phyloP scores from a whole-genome alignment of 2,797 vertebrate genomes.

The Macropus fuliginosus region DNA sequence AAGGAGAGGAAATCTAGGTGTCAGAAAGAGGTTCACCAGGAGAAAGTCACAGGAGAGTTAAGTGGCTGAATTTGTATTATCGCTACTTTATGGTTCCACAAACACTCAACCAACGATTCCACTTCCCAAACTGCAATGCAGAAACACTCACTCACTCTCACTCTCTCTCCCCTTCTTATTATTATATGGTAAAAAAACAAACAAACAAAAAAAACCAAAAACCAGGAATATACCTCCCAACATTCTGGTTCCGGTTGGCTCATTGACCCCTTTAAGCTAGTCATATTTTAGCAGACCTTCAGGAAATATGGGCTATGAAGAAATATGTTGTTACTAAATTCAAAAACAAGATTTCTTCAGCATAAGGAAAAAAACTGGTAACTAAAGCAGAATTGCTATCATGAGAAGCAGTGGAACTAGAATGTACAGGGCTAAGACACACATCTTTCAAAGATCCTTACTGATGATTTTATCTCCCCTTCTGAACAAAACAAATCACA shows the following conservation, averaged over 20 bases:
- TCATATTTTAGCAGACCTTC: background rate
- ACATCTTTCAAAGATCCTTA: background rate
- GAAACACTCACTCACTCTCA: background rate
- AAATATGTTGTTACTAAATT: background rate
- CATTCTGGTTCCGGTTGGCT: background rate
- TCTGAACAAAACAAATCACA: background rate
- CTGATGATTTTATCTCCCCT: background rate
- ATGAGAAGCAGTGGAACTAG: background rate
- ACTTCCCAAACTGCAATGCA: conserved; percentile 6
- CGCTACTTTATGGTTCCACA: conserved; percentile 17
- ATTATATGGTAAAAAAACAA: background rate
- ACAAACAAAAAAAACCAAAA: background rate
- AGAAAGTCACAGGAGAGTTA: conserved; percentile 36
- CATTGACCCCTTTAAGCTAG: background rate
- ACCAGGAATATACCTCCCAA: background rate
- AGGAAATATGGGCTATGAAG: background rate
- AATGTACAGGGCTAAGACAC: background rate
- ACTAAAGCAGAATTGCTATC: background rate
- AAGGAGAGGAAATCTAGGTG: background rate
- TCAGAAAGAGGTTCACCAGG: background rate
- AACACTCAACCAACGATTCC: conserved; percentile 21
- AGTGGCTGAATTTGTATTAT: background rate
- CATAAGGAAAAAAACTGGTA: background rate
- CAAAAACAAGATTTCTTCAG: background rate
- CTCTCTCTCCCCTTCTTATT: background rate